A percentile compares a stretch with the other conserved stretches of the same genome.
phyloP scores from a whole-genome alignment of 2,113 vertebrate species.

The Hystrix cristata region DNA sequence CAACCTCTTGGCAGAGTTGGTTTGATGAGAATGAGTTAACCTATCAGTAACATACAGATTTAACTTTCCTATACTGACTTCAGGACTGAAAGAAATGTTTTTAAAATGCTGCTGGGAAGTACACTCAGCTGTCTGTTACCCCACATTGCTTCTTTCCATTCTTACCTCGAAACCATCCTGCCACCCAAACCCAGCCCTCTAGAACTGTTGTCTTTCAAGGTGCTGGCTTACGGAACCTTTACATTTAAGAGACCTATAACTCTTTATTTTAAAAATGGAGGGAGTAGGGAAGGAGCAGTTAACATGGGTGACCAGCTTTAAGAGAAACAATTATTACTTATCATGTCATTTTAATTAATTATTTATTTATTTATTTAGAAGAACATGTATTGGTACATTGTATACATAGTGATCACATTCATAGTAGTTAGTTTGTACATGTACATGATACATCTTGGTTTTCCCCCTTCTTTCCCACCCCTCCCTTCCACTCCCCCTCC shows the following conservation, averaged over 20 bases:
- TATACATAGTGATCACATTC: too few species aligned
- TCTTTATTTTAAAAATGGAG: conserved; percentile 11
- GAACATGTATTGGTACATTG: too few species aligned
- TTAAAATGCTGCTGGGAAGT: conserved; percentile 14
- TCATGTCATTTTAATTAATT: neutral
- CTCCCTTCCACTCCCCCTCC: too few species aligned
- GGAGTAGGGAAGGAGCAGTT: neutral
- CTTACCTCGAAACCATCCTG: neutral
- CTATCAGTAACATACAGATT: conserved; percentile 45
- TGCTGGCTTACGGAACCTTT: conserved; percentile 1
- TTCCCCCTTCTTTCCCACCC: too few species aligned
- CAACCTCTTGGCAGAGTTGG: neutral
- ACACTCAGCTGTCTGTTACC: neutral
- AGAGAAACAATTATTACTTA: conserved; percentile 31
- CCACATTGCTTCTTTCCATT: neutral
- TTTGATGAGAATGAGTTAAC: conserved; percentile 46
- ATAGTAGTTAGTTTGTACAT: too few species aligned
- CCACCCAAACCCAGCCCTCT: neutral
- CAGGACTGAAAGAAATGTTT: neutral
- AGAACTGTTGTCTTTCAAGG: neutral
- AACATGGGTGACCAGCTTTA: neutral
- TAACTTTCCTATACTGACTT: conserved; percentile 25
- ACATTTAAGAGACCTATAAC: neutral
- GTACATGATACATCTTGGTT: too few species aligned
- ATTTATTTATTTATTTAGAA: neutral